phyloP scores from a whole-genome alignment of 2,797 vertebrate genomes.

The Emydoidea blandingii region DNA sequence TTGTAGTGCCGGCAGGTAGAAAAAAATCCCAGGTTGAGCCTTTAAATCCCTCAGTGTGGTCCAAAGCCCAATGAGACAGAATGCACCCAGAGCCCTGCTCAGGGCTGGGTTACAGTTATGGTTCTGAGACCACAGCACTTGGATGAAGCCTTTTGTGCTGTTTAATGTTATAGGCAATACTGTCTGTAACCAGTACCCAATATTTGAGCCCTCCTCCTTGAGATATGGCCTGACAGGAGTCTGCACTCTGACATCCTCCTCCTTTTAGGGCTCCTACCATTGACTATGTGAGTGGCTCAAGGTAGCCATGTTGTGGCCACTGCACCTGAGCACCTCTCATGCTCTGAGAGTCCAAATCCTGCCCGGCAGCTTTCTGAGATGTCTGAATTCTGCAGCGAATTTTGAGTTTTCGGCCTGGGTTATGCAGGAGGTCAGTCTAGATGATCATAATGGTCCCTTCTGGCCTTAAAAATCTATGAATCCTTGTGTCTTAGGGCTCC shows the following conservation, averaged over 20 bases:
- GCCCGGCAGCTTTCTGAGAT: not conserved
- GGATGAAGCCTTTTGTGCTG: not conserved
- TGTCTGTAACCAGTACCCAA: not conserved
- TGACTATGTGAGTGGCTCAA: not conserved
- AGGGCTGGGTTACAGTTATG: not conserved
- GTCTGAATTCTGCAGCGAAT: not conserved
- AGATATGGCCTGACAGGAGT: not conserved
- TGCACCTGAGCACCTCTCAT: not conserved
- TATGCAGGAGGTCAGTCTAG: not conserved
- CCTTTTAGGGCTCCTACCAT: not conserved
- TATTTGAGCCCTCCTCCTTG: not conserved
- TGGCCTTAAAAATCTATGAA: not conserved
- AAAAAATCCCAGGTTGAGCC: not conserved
- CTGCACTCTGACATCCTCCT: not conserved
- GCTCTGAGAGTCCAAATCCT: not conserved
- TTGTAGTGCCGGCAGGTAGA: not conserved
- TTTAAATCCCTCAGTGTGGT: not conserved
- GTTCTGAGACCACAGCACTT: not conserved
- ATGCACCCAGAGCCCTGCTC: accelerated
- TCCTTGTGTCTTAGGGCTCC: not conserved
- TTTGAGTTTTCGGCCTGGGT: not conserved
- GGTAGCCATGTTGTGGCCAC: accelerated
- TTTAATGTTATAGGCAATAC: not conserved
- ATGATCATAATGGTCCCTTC: not conserved
- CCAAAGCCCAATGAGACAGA: not conserved